Evolutionary conservation across 2,888 invertebrate species (phyloP).

Genomic region (Drosophila prolongata): DNA sequence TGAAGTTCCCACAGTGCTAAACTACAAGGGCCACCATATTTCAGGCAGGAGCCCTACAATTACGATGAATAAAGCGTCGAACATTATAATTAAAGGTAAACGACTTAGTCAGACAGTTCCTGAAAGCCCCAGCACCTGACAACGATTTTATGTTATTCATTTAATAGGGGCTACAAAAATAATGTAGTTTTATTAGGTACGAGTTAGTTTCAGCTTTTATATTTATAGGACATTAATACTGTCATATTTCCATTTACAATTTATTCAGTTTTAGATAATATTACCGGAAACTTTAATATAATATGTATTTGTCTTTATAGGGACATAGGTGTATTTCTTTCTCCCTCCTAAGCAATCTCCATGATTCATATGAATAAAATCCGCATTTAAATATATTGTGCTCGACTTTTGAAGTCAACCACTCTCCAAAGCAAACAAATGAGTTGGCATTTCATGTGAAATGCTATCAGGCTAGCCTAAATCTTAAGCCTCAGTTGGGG

Average conservation of each 20-base stretch:
- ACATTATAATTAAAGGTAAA: conserved; percentile 39
- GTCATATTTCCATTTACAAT: too few relatives aligned
- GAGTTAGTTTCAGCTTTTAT: too few relatives aligned
- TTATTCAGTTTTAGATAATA: too few relatives aligned
- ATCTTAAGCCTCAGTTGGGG: conserved; percentile 30
- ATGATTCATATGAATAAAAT: not conserved
- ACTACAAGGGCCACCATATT: conserved; percentile 4
- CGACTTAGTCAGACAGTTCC: conserved; percentile 9
- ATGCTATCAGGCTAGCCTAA: conserved; percentile 39
- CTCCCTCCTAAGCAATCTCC: too few relatives aligned
- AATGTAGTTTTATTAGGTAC: too few relatives aligned
- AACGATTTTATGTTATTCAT: not conserved
- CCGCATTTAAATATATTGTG: conserved; percentile 2
- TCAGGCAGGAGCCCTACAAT: conserved; percentile 29
- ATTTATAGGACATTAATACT: too few relatives aligned
- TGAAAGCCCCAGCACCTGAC: conserved; percentile 24
- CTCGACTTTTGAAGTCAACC: not conserved
- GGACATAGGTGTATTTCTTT: too few relatives aligned
- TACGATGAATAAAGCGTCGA: conserved; percentile 17
- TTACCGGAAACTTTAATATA: too few relatives aligned
- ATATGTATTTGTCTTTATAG: too few relatives aligned
- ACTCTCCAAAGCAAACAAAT: conserved; percentile 28
- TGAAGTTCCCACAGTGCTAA: conserved; percentile 51
- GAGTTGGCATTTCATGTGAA: conserved; percentile 37
- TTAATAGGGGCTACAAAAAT: too few relatives aligned